These are phyloP conservation scores for Setipinna tenuifilis DNA, from an alignment of 2,797 vertebrate genomes.

Conservation along the genomic window DNA sequence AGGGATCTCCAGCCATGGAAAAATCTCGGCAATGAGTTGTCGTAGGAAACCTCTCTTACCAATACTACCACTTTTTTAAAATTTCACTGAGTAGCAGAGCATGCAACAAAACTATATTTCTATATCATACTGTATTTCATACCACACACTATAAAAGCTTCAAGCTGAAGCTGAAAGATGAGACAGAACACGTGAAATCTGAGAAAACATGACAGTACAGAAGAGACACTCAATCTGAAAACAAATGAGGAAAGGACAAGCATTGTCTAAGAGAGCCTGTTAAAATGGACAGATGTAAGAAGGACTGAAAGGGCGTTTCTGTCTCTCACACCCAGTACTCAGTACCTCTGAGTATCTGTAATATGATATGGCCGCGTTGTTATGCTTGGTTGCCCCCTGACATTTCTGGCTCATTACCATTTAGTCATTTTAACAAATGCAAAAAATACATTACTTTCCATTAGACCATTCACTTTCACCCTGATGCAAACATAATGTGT, in stretches of 20 bases:
- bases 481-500: neutral
- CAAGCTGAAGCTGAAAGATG: conserved; percentile 51
- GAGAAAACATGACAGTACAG: conserved; percentile 55
- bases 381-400: neutral
- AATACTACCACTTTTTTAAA: too few species aligned
- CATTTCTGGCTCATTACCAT: conserved; percentile 20
- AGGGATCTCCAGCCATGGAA: too few species aligned
- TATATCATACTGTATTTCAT: too few species aligned
- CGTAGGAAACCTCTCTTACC: too few species aligned
- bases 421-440: neutral
- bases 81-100: too few species aligned
- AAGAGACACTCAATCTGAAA: conserved; percentile 38
- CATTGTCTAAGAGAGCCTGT: neutral
- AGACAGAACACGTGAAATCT: conserved; percentile 57
- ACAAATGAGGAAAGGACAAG: neutral
- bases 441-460: neutral
- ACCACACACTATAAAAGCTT: too few species aligned
- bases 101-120: too few species aligned
- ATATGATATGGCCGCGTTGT: neutral
- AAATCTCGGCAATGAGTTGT: too few species aligned
- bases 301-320: neutral
- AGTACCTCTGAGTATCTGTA: neutral
- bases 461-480: neutral
- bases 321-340: neutral
- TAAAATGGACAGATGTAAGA: neutral